Evolutionary conservation across 2,113 vertebrate genomes (phyloP).

Genomic region (Mobula hypostoma): DNA sequence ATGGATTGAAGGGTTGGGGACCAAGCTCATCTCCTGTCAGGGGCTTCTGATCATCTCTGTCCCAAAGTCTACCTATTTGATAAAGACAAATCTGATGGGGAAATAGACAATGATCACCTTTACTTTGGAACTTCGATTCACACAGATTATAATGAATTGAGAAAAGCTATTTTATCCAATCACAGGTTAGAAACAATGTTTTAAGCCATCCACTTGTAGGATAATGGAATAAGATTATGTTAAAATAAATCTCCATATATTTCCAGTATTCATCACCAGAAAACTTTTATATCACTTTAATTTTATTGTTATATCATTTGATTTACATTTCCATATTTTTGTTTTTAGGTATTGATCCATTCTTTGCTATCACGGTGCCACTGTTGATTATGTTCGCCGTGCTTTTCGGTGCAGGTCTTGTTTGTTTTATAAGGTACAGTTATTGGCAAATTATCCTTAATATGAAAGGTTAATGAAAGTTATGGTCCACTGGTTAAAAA

Average conservation of each 20-base stretch:
- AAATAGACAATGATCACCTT: not conserved
- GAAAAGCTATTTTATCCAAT: not conserved
- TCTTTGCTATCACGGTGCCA: constrained; percentile 48
- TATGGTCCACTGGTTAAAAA: not conserved
- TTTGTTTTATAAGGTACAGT: constrained; percentile 59
- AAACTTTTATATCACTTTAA: not conserved
- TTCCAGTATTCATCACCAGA: not conserved
- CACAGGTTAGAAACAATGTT: not conserved
- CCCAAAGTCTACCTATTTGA: not conserved
- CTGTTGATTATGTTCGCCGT: constrained; percentile 42
- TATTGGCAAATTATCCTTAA: not conserved
- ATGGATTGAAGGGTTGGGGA: not conserved
- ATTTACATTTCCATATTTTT: not conserved
- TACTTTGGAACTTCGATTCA: not conserved
- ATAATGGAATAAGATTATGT: not conserved
- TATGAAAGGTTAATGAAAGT: not conserved
- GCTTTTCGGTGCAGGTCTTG: constrained; percentile 42
- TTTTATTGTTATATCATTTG: not conserved
- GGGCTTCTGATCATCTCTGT: not conserved
- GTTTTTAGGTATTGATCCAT: constrained; percentile 57
- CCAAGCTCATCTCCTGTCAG: not conserved
- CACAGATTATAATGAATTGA: not conserved
- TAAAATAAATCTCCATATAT: not conserved
- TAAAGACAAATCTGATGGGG: not conserved
- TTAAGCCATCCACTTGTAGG: not conserved